These are phyloP conservation scores for Galemys pyrenaicus DNA, from an alignment of 2,113 vertebrate genomes.

Conservation along the genomic window DNA sequence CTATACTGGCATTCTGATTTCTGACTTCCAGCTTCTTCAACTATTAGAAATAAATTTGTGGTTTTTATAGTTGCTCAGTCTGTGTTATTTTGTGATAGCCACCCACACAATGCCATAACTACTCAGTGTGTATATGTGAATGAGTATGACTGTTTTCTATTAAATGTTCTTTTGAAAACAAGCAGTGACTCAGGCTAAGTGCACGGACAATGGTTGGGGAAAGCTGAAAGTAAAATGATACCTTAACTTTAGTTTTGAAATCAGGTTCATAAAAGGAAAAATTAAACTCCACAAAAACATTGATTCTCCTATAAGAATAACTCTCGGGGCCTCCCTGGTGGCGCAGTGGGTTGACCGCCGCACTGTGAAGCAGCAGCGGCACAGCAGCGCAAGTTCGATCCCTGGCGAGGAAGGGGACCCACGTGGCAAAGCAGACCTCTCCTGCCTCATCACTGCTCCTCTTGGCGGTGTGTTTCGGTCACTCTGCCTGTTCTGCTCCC, in stretches of 20 bases:
- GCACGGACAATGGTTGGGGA: neutral
- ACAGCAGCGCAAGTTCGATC: too few relatives aligned
- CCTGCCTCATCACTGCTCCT: too few relatives aligned
- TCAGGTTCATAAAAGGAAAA: neutral
- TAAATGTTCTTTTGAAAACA: neutral
- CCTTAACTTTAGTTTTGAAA: neutral
- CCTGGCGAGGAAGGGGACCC: too few relatives aligned
- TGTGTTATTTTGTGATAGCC: neutral
- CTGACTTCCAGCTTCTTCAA: neutral
- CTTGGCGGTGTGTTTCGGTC: too few relatives aligned
- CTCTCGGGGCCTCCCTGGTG: too few relatives aligned
- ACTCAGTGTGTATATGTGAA: neutral
- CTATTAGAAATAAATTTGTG: neutral
- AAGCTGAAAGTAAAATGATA: conserved; percentile 12
- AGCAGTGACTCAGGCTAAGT: fast-evolving
- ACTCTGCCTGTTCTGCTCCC: too few relatives aligned
- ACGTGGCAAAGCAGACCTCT: too few relatives aligned
- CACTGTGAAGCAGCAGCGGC: too few relatives aligned
- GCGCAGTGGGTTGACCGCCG: too few relatives aligned
- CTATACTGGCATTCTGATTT: neutral
- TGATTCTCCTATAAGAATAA: neutral
- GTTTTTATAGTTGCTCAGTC: neutral
- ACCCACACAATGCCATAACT: neutral
- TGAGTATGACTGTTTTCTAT: neutral
- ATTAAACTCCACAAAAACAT: neutral